Evolutionary conservation across 2,113 vertebrate species (phyloP).

Genomic region (Toxotes chatareus): DNA sequence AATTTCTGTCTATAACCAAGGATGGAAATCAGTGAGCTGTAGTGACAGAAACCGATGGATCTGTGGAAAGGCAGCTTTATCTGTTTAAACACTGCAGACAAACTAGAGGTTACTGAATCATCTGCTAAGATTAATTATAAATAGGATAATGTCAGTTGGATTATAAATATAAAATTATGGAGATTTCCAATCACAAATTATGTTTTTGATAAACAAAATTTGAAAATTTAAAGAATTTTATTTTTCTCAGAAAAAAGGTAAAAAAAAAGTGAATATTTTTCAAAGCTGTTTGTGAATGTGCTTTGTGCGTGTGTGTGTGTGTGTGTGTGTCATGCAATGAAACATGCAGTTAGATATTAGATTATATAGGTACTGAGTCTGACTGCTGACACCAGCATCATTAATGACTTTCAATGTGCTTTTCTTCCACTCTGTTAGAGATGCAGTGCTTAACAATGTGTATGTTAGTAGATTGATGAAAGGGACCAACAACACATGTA

Average conservation of each 20-base stretch:
- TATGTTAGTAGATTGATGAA: not conserved
- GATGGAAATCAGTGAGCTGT: conserved; percentile 29
- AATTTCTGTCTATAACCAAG: rapidly evolving
- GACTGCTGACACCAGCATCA: not conserved
- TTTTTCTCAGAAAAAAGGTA: too few species aligned
- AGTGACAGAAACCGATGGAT: rapidly evolving
- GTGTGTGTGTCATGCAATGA: too few species aligned
- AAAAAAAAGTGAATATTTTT: too few species aligned
- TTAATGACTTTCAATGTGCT: not conserved
- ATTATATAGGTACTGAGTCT: not conserved
- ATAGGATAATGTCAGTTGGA: too few species aligned
- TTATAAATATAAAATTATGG: too few species aligned
- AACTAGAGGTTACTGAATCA: too few species aligned
- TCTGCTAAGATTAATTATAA: too few species aligned
- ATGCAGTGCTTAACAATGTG: not conserved
- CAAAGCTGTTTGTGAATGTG: not conserved
- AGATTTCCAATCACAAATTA: too few species aligned
- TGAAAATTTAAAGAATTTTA: too few species aligned
- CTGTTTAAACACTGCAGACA: conserved; percentile 18
- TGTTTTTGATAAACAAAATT: too few species aligned
- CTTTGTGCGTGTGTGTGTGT: too few species aligned
- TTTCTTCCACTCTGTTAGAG: not conserved
- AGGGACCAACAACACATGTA: not conserved
- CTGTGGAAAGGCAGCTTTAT: conserved; percentile 30
- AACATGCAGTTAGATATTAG: not conserved